Evolutionary conservation across 1,140 invertebrate genomes (phyloP).

Genomic region (Habropoda laboriosa): DNA sequence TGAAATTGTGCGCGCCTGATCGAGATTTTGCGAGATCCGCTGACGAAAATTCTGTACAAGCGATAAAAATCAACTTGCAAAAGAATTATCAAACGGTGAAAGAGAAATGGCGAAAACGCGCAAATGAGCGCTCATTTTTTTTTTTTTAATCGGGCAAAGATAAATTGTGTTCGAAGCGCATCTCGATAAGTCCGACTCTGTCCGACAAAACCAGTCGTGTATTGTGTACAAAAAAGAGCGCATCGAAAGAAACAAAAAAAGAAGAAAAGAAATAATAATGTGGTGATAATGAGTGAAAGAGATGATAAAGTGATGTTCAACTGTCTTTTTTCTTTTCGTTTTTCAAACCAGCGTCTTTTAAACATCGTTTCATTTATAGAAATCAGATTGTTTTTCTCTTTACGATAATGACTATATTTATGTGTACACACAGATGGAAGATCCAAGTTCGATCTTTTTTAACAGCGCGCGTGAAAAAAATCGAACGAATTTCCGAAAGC

Average conservation of each 20-base stretch:
- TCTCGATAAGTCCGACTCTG: slow-evolving; percentile 45
- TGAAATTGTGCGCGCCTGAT: not conserved
- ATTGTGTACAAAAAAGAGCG: slow-evolving; percentile 1
- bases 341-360: not conserved
- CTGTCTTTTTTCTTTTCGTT: too few relatives aligned
- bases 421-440: too few relatives aligned
- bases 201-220: too few relatives aligned
- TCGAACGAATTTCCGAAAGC: slow-evolving; percentile 25
- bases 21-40: slow-evolving; percentile 54
- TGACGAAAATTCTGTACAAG: not conserved
- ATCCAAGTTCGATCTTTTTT: not conserved
- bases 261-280: not conserved
- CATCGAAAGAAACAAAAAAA: slow-evolving; percentile 7
- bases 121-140: too few relatives aligned
- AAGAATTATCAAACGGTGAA: too few relatives aligned
- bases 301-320: not conserved
- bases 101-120: too few relatives aligned
- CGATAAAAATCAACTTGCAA: too few relatives aligned
- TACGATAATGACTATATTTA: slow-evolving; percentile 24
- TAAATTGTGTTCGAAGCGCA: not conserved
- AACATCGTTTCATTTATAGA: too few relatives aligned
- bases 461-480: not conserved
- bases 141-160: not conserved
- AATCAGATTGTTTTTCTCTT: slow-evolving; percentile 25
- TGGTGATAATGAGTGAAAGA: not conserved